A percentile compares a stretch with the other conserved stretches of the same genome.
phyloP scores from a whole-genome alignment of 2,113 vertebrate species.

The Ariopsis seemanni region DNA sequence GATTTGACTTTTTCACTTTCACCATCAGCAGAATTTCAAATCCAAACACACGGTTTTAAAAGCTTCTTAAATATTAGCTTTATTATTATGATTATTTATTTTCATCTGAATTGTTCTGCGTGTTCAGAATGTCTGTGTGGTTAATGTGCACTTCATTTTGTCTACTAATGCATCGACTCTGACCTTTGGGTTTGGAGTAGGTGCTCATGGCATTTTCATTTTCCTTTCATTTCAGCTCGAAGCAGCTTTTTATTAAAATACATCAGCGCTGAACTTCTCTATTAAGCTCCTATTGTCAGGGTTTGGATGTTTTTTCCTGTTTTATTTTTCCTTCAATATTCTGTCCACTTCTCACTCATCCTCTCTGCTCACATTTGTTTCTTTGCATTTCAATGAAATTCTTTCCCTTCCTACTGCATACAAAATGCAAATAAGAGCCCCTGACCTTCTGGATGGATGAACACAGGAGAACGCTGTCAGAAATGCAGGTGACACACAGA shows the following conservation, averaged over 20 bases:
- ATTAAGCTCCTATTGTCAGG: neutral
- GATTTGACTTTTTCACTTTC: slow-evolving; percentile 1
- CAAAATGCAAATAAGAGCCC: neutral
- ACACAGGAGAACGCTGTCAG: neutral
- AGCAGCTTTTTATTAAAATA: neutral
- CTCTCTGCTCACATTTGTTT: too few relatives aligned
- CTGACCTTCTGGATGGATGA: neutral
- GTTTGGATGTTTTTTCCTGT: too few relatives aligned
- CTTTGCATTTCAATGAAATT: neutral
- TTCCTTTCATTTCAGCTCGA: slow-evolving; percentile 1
- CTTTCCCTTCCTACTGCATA: neutral
- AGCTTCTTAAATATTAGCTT: neutral
- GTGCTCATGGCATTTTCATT: slow-evolving; percentile 34
- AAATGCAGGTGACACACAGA: too few relatives aligned
- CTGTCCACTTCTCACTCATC: neutral
- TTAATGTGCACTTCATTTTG: neutral
- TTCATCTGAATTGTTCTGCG: neutral
- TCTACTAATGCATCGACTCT: slow-evolving; percentile 3
- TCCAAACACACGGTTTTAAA: neutral
- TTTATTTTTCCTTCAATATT: neutral
- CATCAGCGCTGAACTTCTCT: slow-evolving; percentile 1
- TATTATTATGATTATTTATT: neutral
- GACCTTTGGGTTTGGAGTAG: neutral
- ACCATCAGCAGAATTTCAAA: neutral
- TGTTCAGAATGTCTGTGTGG: neutral